phyloP scores from a whole-genome alignment of 2,797 vertebrate genomes.

The Sarcoramphus papa region DNA sequence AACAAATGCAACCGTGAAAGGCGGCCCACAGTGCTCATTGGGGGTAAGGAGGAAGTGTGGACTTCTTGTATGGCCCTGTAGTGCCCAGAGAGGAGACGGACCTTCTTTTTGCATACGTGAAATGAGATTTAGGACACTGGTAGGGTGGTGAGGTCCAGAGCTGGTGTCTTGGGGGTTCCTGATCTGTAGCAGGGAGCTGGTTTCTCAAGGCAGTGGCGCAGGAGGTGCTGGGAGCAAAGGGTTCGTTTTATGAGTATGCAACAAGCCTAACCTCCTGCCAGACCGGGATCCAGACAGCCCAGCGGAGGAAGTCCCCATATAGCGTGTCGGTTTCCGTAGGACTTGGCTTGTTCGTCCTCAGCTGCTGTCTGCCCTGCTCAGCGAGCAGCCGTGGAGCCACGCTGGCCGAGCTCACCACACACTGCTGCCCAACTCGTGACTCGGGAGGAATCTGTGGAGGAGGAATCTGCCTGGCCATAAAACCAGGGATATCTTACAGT shows the following conservation, averaged over 20 bases:
- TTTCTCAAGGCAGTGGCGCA: not conserved
- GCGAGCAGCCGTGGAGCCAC: rapidly evolving
- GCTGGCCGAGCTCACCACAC: not conserved
- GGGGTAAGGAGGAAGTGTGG: not conserved
- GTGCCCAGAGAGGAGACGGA: not conserved
- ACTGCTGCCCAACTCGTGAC: not conserved
- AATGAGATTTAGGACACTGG: not conserved
- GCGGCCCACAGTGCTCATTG: not conserved
- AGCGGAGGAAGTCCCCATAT: not conserved
- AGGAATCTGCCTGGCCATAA: not conserved
- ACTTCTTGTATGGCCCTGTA: not conserved
- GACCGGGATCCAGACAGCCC: not conserved
- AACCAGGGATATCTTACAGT: not conserved
- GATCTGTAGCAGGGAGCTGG: not conserved
- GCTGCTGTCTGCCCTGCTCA: not conserved
- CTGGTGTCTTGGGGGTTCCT: not conserved
- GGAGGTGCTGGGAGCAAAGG: not conserved
- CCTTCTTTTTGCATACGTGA: not conserved
- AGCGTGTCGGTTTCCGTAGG: rapidly evolving
- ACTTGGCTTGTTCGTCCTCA: not conserved
- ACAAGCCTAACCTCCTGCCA: not conserved
- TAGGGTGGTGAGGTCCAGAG: not conserved
- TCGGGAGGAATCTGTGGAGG: not conserved
- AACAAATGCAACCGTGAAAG: not conserved
- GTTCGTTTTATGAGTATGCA: not conserved